phyloP scores from a whole-genome alignment of 2,797 vertebrate genomes.

The Scleropages formosus region DNA sequence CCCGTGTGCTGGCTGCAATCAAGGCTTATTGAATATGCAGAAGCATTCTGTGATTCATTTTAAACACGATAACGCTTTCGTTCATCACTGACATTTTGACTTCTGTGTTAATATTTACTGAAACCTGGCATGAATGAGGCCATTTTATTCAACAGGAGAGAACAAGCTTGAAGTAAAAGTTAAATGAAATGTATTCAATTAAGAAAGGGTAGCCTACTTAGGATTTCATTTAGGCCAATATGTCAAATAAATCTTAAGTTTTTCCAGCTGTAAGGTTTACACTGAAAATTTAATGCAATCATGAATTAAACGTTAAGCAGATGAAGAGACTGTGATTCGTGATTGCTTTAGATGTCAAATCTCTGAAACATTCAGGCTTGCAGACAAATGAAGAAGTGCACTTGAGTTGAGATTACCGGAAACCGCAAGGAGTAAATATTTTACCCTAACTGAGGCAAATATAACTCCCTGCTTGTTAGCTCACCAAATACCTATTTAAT shows the following conservation, averaged over 20 bases:
- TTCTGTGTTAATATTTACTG: conserved; percentile 7
- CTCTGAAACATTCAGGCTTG: background rate
- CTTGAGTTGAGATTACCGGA: background rate
- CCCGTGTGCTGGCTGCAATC: background rate
- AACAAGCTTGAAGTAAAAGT: background rate
- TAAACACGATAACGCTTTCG: background rate
- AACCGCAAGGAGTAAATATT: conserved; percentile 3
- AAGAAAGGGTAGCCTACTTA: background rate
- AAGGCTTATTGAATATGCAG: conserved; percentile 21
- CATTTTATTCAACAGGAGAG: background rate
- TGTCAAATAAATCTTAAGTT: background rate
- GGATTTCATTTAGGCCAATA: background rate
- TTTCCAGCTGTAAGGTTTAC: background rate
- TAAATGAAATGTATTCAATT: background rate
- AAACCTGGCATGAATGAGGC: background rate
- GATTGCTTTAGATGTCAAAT: background rate
- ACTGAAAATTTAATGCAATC: conserved; percentile 7
- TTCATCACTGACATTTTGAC: background rate
- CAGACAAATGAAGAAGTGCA: background rate
- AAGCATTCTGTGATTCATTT: conserved; percentile 1
- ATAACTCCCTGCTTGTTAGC: background rate
- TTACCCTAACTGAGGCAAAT: background rate
- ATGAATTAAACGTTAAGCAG: conserved; percentile 12
- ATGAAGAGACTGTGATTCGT: background rate
- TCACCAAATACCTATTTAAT: conserved; percentile 3